Evolutionary conservation across 2,113 vertebrate genomes (phyloP).

Genomic region (Hiodon tergisus): DNA sequence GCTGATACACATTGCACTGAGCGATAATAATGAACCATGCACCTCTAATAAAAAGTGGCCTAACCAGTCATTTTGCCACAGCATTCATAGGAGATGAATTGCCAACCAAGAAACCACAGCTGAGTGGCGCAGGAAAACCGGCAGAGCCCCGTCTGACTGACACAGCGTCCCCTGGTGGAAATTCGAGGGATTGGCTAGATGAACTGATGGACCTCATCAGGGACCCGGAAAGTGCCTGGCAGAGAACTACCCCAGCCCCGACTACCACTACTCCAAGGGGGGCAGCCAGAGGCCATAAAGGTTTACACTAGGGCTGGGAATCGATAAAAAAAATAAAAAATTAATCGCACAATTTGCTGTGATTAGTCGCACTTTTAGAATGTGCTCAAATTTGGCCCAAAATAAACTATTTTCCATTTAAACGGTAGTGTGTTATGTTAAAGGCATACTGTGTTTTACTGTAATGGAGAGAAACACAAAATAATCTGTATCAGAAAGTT

Average conservation of each 20-base stretch:
- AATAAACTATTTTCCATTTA: too few species aligned
- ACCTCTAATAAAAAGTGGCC: neutral
- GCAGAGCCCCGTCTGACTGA: constrained; percentile 28
- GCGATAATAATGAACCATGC: too few species aligned
- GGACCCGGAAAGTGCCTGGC: neutral
- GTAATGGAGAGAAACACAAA: too few species aligned
- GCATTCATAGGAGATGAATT: constrained; percentile 60
- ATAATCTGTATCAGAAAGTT: too few species aligned
- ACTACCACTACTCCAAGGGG: constrained; percentile 28
- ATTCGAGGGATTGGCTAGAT: constrained; percentile 50
- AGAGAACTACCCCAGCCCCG: constrained; percentile 6
- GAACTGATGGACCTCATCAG: constrained; percentile 45
- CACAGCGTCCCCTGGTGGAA: fast-evolving
- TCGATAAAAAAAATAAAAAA: constrained; percentile 52
- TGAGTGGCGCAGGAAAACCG: constrained; percentile 27
- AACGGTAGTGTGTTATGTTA: too few species aligned
- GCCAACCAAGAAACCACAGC: constrained; percentile 34
- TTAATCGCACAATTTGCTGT: too few species aligned
- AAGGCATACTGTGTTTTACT: too few species aligned
- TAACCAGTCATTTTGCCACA: constrained; percentile 34
- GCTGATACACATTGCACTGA: neutral
- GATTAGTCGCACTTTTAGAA: too few species aligned
- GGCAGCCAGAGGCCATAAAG: constrained; percentile 43
- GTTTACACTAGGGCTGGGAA: constrained; percentile 45
- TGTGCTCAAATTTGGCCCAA: too few species aligned